phyloP scores from a whole-genome alignment of 2,888 invertebrate species.

The Hirtodrosophila duncani region DNA sequence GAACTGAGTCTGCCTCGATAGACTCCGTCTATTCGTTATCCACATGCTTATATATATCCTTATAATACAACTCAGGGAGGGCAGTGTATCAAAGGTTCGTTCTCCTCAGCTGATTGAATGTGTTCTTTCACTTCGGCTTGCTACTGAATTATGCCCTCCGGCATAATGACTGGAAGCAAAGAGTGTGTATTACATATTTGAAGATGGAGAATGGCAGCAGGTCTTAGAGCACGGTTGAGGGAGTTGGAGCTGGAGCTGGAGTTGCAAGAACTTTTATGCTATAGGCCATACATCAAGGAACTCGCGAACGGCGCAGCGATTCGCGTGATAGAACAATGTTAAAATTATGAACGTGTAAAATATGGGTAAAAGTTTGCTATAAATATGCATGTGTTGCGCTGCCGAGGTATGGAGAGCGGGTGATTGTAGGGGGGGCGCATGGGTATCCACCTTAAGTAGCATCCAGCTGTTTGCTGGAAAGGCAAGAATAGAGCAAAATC shows the following conservation, averaged over 20 bases:
- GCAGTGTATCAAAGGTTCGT: neutral
- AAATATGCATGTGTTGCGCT: slow-evolving; percentile 43
- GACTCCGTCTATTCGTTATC: too few species aligned
- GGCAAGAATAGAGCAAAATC: slow-evolving; percentile 19
- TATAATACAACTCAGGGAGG: too few species aligned
- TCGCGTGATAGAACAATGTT: slow-evolving; percentile 74
- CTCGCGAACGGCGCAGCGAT: slow-evolving; percentile 44
- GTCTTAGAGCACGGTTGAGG: too few species aligned
- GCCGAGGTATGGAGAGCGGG: slow-evolving; percentile 5
- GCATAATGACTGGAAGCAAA: slow-evolving; percentile 63
- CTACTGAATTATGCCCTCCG: slow-evolving; percentile 54
- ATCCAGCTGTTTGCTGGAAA: too few species aligned
- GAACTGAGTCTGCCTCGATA: too few species aligned
- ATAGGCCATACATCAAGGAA: slow-evolving; percentile 42
- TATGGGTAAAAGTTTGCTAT: slow-evolving; percentile 57
- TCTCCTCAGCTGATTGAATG: slow-evolving; percentile 22
- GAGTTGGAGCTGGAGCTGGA: slow-evolving; percentile 4
- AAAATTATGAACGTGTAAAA: slow-evolving; percentile 68
- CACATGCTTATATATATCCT: too few species aligned
- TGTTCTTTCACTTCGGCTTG: too few species aligned
- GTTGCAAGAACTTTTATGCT: slow-evolving; percentile 24
- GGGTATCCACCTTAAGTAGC: too few species aligned
- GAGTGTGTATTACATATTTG: slow-evolving; percentile 55
- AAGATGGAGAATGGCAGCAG: neutral
- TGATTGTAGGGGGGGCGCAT: neutral